Evolutionary conservation across 2,888 invertebrate genomes (phyloP), one percentile per base, ranked within the genome.

Genomic region (Campoplex capitator): DNA sequence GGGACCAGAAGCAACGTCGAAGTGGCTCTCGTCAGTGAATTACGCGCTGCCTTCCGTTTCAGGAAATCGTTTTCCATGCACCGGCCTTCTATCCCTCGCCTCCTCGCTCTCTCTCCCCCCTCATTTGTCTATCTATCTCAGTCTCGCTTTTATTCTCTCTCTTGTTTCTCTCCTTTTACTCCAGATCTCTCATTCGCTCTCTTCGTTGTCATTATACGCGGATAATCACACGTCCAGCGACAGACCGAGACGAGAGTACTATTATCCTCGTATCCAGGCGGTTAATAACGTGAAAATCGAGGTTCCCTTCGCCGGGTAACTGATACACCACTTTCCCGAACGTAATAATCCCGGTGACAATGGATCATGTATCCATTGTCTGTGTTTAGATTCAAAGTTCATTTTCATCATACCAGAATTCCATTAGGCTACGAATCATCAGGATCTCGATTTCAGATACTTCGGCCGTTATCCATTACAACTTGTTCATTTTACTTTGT

Each of bases 11-110:
- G 9, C 82, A 79, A 75, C 88, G 81, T 80, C 86, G 85, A 89
- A 91, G 91, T 91, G 91, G 89, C 88, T 87, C 91, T 91, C 87
- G 86, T 88, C 90, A 87, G 89, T 91, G 91, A 91, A 91, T 91
- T 91, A 91, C 91, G 90, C 84, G 88, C 87, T 89, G 90, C 90
- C 89, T 90, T 91, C 89, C 89, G 90, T 87, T 87, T 87, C 87
- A 87, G 87, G 84, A 84, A 87, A 84, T 84, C 87, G 82, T 84
- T 87, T 82, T 83, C 87, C 84, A 87, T 84, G 68, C 87, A 71
- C 74, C 77, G 78, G 86, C 75, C 84, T 81, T 70, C 78, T n/a
- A 77, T 83, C 23, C 71, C 70, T 75, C 56, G 38, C 70, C 54
- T 67, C 54, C 54, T 56, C n/a, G 13, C 16, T 78, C 48, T 58